Conservation (phyloP, 53 echinoderm and acorn worm genomes). For the Zoroaster sp. region DNA sequence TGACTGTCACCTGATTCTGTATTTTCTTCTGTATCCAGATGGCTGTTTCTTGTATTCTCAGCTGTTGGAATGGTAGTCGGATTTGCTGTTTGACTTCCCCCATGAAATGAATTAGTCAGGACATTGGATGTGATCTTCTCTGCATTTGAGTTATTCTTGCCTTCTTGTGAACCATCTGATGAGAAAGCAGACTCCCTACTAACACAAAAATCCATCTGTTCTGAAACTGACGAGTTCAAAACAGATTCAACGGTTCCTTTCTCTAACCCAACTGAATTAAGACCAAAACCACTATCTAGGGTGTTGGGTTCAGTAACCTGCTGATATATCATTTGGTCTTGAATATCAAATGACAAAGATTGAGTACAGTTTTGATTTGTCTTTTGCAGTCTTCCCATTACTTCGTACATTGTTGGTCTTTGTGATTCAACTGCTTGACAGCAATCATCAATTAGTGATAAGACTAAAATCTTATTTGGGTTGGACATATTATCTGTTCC, state of each 20-base stretch:
- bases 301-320: not conserved
- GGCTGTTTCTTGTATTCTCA: not conserved
- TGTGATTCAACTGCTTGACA: not conserved
- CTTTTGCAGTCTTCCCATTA: not conserved
- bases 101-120: not conserved
- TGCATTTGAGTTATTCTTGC: not conserved
- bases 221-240: too few relatives aligned
- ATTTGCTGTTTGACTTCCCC: not conserved
- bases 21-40: not conserved
- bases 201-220: not conserved
- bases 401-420: not conserved
- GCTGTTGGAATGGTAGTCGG: not conserved
- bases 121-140: not conserved
- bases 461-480: too few relatives aligned
- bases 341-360: not conserved
- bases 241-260: too few relatives aligned
- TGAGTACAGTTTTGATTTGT: not conserved
- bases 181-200: not conserved
- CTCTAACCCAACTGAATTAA: not conserved
- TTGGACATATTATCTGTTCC: too few relatives aligned
- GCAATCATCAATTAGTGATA: not conserved
- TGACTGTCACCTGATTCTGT: not conserved
- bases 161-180: not conserved
- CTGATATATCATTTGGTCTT: not conserved
- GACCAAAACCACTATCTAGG: not conserved